These are phyloP conservation scores for Cryptoleucopteryx plumbea DNA, from an alignment of 2,113 vertebrate species.

Conservation along the genomic window DNA sequence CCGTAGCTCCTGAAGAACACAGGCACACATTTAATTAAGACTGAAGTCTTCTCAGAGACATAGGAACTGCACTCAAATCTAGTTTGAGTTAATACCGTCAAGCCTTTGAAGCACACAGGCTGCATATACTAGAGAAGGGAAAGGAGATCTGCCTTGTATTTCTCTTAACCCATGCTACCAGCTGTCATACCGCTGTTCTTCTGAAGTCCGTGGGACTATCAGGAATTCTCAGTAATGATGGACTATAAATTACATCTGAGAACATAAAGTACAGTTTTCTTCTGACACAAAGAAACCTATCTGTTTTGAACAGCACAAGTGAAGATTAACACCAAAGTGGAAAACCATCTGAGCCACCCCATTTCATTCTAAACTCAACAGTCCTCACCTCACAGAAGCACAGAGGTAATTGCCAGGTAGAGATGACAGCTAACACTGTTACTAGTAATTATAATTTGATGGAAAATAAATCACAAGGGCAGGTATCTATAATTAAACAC, in stretches of 20 bases:
- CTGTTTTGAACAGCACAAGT: background rate
- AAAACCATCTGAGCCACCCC: conserved; percentile 1
- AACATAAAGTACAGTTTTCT: background rate
- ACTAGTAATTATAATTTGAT: conserved; percentile 56
- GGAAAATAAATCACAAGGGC: conserved; percentile 47
- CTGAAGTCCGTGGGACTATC: background rate
- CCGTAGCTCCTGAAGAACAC: background rate
- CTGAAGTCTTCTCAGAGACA: background rate
- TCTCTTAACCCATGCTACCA: background rate
- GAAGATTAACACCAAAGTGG: conserved; percentile 3
- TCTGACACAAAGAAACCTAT: background rate
- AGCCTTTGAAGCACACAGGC: background rate
- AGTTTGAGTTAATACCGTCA: background rate
- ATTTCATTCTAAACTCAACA: conserved; percentile 34
- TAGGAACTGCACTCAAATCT: background rate
- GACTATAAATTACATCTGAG: background rate
- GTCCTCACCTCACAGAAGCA: conserved; percentile 42
- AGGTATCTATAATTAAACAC: conserved; percentile 59
- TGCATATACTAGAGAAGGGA: background rate
- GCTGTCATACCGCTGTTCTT: background rate
- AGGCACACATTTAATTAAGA: background rate
- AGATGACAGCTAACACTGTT: conserved; percentile 47
- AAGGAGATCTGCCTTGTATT: background rate
- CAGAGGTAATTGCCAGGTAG: conserved; percentile 40
- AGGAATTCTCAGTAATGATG: background rate